Conservation (phyloP, 2,888 invertebrate species). For the Chromoteleia sp. region DNA sequence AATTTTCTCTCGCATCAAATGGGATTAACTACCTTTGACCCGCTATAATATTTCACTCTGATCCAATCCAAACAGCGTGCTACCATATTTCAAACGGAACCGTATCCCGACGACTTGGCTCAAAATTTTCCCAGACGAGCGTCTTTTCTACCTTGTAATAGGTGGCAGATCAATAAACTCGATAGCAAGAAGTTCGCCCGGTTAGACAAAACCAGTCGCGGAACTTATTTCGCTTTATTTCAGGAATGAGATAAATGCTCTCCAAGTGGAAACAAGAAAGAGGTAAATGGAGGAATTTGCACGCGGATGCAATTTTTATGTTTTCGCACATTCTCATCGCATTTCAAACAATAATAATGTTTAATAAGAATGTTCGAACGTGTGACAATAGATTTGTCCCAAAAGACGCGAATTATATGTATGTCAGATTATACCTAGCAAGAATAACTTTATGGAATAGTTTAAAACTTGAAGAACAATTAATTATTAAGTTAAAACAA, state of each 20-base stretch:
- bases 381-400: too few relatives aligned
- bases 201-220: conserved; percentile 45
- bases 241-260: conserved; percentile 21
- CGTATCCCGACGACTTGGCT: conserved; percentile 17
- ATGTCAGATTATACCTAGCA: too few relatives aligned
- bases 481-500: too few relatives aligned
- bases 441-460: too few relatives aligned
- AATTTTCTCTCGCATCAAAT: conserved; percentile 42
- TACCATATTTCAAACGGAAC: conserved; percentile 24
- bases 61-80: conserved; percentile 40
- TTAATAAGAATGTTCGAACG: too few relatives aligned
- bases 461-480: too few relatives aligned
- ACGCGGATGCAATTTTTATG: background rate
- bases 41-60: conserved; percentile 40
- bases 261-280: background rate
- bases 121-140: conserved; percentile 36
- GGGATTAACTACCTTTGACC: conserved; percentile 46
- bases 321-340: background rate
- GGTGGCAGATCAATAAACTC: conserved; percentile 56
- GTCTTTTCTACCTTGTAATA: conserved; percentile 45
- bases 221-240: conserved; percentile 34
- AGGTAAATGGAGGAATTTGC: conserved; percentile 13
- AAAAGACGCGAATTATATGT: too few relatives aligned
- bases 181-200: conserved; percentile 40
- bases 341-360: too few relatives aligned